Evolutionary conservation across 2,113 vertebrate genomes (phyloP).

Genomic region (Oreochromis niloticus): DNA sequence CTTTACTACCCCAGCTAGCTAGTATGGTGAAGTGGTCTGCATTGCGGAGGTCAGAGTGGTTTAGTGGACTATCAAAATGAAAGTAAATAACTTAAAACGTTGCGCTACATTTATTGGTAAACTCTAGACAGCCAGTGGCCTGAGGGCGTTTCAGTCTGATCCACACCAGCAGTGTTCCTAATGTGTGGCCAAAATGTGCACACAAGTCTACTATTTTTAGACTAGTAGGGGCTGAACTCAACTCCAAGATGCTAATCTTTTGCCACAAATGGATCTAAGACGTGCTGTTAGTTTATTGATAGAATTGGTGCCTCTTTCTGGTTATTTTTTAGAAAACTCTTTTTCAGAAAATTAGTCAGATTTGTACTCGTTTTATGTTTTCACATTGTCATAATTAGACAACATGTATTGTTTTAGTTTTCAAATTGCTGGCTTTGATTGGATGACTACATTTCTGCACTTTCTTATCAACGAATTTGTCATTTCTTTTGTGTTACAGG

Average conservation of each 20-base stretch:
- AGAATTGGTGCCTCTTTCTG: neutral
- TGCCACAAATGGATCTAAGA: conserved; percentile 34
- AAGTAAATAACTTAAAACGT: neutral
- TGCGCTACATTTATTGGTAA: neutral
- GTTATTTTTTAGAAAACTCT: neutral
- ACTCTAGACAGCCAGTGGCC: neutral
- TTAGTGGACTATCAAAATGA: neutral
- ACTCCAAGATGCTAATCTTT: conserved; percentile 36
- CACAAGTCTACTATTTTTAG: conserved; percentile 65
- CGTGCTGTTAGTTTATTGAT: neutral
- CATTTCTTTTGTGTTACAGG: conserved; percentile 38
- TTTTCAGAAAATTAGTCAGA: neutral
- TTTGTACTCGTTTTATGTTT: neutral
- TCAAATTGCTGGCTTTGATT: neutral
- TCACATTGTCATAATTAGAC: neutral
- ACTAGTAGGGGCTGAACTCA: conserved; percentile 24
- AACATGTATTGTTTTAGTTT: neutral
- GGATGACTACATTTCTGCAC: neutral
- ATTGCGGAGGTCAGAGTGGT: conserved; percentile 6
- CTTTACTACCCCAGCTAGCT: neutral
- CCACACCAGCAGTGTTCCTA: conserved; percentile 19
- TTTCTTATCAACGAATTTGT: neutral
- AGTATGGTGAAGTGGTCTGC: neutral
- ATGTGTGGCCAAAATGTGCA: conserved; percentile 48
- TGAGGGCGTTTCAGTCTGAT: conserved; percentile 22